Evolutionary conservation across 2,113 vertebrate genomes (phyloP), one percentile per base, ranked within the genome.

Genomic region (Sitta europaea): DNA sequence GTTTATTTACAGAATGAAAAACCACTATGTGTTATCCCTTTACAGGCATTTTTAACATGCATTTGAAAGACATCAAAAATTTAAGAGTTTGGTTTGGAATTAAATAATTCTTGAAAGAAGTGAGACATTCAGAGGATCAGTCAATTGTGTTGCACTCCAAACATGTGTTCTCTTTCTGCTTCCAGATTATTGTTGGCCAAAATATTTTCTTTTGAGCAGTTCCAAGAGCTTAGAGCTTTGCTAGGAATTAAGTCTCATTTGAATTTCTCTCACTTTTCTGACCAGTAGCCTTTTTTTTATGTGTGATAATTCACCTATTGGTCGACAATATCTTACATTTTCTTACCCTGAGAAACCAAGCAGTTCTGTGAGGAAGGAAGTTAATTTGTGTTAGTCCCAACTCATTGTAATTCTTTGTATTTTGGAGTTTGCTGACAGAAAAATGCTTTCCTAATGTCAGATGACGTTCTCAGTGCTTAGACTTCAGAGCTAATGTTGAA

Each of bases 1-100:
- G 36, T 57, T 96, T 88, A 16, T 72, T 79, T 94, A 82, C 76
- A 73, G 58, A 84, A 79, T 74, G 55, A 90, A 91, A 96, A 89
- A 4, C 29, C 54, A 38, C 28, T 48, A 2, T 21, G 35, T 4
- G 22, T 81, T 86, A 73, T 51, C 45, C 53, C 54, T 90, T 83
- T 87, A 45, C 15, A 74, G 55, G 51, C 63, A 35, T 71, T 84
- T 93, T 74, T 76, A 70, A 45, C 48, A 9, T 2, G 6, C 28
- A 48, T 20, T 76, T 93, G 75, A 91, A 79, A 94, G 75, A 9
- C 72, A 65, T 74, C 78, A 72, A 96, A 53, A 91, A 42, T 43
- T 12, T 6, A 45, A 42, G 62, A 88, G 47, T 80, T 96, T 86
- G 75, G 67, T 93, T 92, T 77, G 48, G 51, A 93, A 78, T 91